phyloP scores from a whole-genome alignment of 2,888 invertebrate species.

The Polyommatus iphigenia region DNA sequence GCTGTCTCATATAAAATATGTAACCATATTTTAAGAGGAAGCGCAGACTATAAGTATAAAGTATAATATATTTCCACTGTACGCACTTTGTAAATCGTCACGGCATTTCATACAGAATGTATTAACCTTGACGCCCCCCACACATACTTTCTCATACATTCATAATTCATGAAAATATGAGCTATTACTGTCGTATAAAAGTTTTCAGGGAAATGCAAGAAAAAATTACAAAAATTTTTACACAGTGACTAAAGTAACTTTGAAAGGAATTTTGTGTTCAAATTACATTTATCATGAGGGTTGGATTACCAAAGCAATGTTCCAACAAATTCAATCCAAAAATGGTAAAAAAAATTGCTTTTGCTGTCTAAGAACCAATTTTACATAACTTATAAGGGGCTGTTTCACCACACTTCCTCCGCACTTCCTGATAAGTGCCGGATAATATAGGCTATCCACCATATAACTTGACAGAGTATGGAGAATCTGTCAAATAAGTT shows the following conservation, averaged over 20 bases:
- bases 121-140: background rate
- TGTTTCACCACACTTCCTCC: too few relatives aligned
- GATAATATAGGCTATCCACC: too few relatives aligned
- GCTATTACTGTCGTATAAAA: conserved; percentile 13
- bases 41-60: background rate
- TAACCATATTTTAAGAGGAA: background rate
- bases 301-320: too few relatives aligned
- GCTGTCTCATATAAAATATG: background rate
- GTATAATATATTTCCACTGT: background rate
- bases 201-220: background rate
- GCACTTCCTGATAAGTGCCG: too few relatives aligned
- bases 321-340: too few relatives aligned
- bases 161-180: conserved; percentile 24
- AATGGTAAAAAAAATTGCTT: too few relatives aligned
- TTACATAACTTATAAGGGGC: too few relatives aligned
- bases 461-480: too few relatives aligned
- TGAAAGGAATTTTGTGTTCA: background rate
- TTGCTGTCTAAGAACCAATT: too few relatives aligned
- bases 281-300: background rate
- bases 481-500: too few relatives aligned
- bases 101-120: conserved; percentile 4
- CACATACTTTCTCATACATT: conserved; percentile 22
- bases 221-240: background rate
- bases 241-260: background rate
- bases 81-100: background rate